Evolutionary conservation across 1,140 invertebrate species (phyloP).

Genomic region (Polypedilum pembai): DNA sequence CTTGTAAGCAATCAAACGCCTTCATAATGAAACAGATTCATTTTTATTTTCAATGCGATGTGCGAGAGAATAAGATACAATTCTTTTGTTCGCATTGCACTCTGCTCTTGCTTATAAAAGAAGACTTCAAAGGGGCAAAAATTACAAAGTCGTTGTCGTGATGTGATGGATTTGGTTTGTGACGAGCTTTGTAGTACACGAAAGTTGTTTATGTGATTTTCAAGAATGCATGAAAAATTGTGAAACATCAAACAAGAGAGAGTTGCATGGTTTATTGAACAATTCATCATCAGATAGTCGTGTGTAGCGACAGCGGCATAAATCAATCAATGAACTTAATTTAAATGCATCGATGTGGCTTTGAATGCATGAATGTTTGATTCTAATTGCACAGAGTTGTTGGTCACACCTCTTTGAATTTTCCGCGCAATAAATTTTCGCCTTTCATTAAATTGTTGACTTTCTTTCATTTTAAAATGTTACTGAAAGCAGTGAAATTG

Average conservation of each 20-base stretch:
- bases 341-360: not conserved
- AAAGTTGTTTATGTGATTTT: too few species aligned
- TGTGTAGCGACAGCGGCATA: not conserved
- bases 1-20: not conserved
- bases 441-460: not conserved
- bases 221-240: too few species aligned
- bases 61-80: not conserved
- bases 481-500: too few species aligned
- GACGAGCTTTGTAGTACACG: not conserved
- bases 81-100: too few species aligned
- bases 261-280: too few species aligned
- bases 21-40: conserved; percentile 19
- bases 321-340: not conserved
- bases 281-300: too few species aligned
- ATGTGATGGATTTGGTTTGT: not conserved
- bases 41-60: not conserved
- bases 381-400: not conserved
- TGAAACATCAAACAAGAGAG: too few species aligned
- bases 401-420: conserved; percentile 10
- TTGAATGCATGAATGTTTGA: not conserved
- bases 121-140: not conserved
- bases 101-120: not conserved
- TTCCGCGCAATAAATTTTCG: conserved; percentile 5
- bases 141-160: not conserved
- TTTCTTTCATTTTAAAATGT: too few species aligned